Conservation (phyloP, 2,113 vertebrate genomes). For the Mungos mungo region DNA sequence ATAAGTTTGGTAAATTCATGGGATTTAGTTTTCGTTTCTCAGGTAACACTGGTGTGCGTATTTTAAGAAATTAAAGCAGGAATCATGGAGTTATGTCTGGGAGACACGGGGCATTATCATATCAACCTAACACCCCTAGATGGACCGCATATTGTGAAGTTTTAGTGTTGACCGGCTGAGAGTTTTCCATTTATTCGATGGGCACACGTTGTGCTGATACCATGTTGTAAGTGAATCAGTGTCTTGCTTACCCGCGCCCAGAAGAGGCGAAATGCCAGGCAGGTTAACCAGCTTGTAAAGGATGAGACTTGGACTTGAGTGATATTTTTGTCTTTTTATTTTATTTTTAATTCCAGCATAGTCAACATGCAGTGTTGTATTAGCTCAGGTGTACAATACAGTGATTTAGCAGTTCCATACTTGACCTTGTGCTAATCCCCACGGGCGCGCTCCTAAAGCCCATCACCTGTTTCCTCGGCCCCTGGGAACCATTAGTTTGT, state of each 20-base stretch:
- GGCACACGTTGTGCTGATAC: constrained; percentile 64
- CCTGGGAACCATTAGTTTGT: neutral
- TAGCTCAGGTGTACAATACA: neutral
- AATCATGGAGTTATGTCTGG: neutral
- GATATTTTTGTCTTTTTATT: neutral
- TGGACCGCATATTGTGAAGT: neutral
- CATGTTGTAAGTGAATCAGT: constrained; percentile 58
- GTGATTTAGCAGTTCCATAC: neutral
- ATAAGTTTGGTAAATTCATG: neutral
- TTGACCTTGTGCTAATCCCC: neutral
- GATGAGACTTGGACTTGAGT: neutral
- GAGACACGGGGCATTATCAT: neutral
- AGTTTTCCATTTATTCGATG: constrained; percentile 57
- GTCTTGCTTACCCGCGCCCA: constrained; percentile 45
- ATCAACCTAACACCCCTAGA: neutral
- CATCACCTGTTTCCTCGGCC: neutral
- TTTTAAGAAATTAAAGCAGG: constrained; percentile 57
- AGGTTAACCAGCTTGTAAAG: neutral
- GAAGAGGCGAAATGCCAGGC: neutral
- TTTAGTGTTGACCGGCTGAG: neutral
- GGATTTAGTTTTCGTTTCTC: constrained; percentile 6
- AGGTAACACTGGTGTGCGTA: constrained; percentile 7
- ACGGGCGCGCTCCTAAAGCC: neutral
- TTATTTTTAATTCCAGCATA: neutral
- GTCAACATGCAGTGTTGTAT: neutral